Conservation (phyloP, 2,113 vertebrate species). For the Dasypus novemcinctus region DNA sequence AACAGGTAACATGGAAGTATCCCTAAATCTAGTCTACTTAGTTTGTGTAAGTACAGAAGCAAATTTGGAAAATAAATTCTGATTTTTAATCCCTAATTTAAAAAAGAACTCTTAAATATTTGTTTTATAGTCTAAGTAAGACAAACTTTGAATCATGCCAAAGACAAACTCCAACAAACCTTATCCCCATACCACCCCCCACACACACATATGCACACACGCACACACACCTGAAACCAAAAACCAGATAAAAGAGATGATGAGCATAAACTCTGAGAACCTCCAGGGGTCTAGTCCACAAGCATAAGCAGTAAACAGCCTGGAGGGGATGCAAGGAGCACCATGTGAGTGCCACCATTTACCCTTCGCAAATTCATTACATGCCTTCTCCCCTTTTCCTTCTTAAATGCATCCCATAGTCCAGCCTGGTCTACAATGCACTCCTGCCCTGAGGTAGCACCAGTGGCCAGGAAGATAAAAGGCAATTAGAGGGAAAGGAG, state of each 20-base stretch:
- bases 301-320: background rate
- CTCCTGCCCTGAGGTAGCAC: background rate
- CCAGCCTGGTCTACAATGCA: background rate
- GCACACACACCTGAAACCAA: background rate
- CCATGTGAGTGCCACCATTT: background rate
- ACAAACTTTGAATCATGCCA: background rate
- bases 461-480: background rate
- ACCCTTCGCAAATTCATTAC: background rate
- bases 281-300: background rate
- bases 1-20: background rate
- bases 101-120: slow-evolving; percentile 9
- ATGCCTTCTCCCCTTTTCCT: background rate
- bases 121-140: background rate
- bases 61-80: background rate
- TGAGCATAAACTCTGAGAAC: background rate
- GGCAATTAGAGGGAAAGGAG: background rate
- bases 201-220: background rate
- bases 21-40: background rate
- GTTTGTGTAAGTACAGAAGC: background rate
- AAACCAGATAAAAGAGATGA: background rate
- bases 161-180: background rate
- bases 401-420: background rate
- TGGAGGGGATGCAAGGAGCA: background rate
- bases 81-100: background rate
- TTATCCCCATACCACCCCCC: too few species aligned